Evolutionary conservation across 2,888 invertebrate genomes (phyloP).

Genomic region (Phlogophora meticulosa): DNA sequence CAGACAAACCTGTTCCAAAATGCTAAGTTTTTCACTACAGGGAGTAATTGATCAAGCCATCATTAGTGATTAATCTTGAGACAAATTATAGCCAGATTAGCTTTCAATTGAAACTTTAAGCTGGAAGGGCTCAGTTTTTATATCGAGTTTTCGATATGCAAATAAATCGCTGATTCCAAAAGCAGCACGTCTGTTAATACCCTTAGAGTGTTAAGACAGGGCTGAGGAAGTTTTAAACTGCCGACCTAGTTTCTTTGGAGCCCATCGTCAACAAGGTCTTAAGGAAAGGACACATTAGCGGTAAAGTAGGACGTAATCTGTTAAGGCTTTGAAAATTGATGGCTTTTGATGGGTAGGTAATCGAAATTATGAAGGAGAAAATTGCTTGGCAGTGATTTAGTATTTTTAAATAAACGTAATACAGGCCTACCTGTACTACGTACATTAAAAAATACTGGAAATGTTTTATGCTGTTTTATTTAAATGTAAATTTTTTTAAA

Average conservation of each 20-base stretch:
- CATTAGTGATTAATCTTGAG: too few species aligned
- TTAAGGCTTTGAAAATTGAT: constrained; percentile 11
- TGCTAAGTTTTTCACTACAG: too few species aligned
- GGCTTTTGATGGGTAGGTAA: background rate
- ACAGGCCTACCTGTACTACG: too few species aligned
- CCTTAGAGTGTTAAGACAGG: constrained; percentile 34
- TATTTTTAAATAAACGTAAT: background rate
- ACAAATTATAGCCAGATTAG: too few species aligned
- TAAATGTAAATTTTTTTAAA: too few species aligned
- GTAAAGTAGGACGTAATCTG: constrained; percentile 19
- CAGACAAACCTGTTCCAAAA: too few species aligned
- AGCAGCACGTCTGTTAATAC: constrained; percentile 6
- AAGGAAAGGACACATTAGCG: constrained; percentile 30
- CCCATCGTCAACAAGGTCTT: constrained; percentile 33
- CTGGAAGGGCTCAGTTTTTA: background rate
- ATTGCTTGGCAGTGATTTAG: background rate
- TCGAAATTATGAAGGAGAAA: background rate
- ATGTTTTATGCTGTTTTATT: too few species aligned
- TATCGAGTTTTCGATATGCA: background rate
- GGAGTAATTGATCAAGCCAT: too few species aligned
- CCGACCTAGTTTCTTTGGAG: constrained; percentile 47
- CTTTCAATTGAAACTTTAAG: too few species aligned
- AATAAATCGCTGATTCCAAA: background rate
- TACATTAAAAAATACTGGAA: too few species aligned
- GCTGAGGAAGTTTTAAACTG: constrained; percentile 49